Evolutionary conservation across 2,888 invertebrate species (phyloP).

Genomic region (Athalia rosae): DNA sequence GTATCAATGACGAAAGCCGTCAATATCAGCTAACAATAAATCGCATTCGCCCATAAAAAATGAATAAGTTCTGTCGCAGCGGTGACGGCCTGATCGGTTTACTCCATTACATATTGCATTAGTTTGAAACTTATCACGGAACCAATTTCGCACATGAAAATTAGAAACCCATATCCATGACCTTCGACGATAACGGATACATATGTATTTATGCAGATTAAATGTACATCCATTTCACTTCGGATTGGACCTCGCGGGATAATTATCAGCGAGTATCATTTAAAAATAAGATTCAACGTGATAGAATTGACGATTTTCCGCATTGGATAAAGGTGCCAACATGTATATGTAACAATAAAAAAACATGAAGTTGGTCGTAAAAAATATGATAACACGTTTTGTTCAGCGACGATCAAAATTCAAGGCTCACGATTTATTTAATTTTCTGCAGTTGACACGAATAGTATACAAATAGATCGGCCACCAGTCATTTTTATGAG

Average conservation of each 20-base stretch:
- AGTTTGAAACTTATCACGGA: not conserved
- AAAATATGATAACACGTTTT: not conserved
- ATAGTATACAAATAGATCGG: conserved; percentile 29
- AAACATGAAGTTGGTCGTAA: no score
- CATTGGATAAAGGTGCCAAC: no score
- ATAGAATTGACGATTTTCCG: no score
- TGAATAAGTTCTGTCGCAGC: no score
- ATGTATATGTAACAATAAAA: no score
- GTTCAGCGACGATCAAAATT: not conserved
- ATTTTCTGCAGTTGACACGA: conserved; percentile 19
- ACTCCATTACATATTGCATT: no score
- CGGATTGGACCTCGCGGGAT: not conserved
- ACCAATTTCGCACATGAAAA: conserved; percentile 23
- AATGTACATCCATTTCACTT: conserved; percentile 8
- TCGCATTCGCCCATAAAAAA: no score
- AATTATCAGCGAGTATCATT: not conserved
- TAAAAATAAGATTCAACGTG: no score
- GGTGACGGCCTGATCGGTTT: no score
- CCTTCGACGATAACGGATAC: conserved; percentile 34
- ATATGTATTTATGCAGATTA: conserved; percentile 5
- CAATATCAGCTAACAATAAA: no score
- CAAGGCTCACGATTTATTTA: conserved; percentile 23
- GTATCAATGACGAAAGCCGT: no score
- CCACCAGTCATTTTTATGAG: conserved; percentile 15
- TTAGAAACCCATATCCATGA: conserved; percentile 31